Conservation (phyloP, 1,140 invertebrate genomes). For the Coptotermes formosanus region DNA sequence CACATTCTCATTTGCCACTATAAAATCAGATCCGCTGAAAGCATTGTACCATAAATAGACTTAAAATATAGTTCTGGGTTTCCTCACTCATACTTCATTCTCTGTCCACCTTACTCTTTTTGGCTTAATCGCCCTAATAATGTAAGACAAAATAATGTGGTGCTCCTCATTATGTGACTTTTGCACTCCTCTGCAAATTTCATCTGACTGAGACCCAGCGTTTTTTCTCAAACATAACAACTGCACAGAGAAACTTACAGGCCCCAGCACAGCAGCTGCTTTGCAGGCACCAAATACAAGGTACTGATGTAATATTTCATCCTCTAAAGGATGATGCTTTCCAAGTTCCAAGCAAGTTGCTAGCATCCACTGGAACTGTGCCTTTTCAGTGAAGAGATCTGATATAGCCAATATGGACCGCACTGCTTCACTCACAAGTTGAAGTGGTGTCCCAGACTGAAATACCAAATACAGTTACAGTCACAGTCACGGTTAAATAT, state of each 20-base stretch:
- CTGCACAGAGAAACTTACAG: constrained; percentile 42
- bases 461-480: constrained; percentile 27
- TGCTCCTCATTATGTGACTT: not conserved
- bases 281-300: constrained; percentile 68
- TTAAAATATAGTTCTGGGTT: no score
- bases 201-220: no score
- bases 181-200: not conserved
- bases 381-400: constrained; percentile 67
- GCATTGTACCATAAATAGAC: no score
- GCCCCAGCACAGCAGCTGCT: constrained; percentile 62
- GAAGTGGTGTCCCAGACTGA: constrained; percentile 52
- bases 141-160: not conserved
- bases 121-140: no score
- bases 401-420: constrained; percentile 67
- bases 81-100: no score
- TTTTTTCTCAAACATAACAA: not conserved
- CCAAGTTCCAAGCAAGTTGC: constrained; percentile 63
- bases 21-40: no score
- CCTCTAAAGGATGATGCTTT: constrained; percentile 62
- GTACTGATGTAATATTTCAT: constrained; percentile 70
- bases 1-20: no score
- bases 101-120: not conserved
- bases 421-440: constrained; percentile 64
- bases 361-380: constrained; percentile 74
- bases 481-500: not conserved